Evolutionary conservation across 2,113 vertebrate genomes (phyloP).

Genomic region (Tor tambroides): DNA sequence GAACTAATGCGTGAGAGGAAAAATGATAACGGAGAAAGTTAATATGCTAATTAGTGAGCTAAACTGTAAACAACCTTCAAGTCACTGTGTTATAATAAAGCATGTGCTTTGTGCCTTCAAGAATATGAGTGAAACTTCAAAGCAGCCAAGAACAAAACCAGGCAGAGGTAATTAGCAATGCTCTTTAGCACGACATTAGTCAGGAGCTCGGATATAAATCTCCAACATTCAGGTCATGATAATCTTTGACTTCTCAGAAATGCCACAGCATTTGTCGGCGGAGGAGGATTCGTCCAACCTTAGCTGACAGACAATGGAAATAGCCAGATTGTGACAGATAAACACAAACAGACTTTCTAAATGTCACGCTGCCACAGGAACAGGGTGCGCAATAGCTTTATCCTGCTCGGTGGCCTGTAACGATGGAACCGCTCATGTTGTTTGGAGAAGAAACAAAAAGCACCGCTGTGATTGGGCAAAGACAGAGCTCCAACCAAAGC

Average conservation of each 20-base stretch:
- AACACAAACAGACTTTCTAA: constrained; percentile 55
- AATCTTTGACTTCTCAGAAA: constrained; percentile 33
- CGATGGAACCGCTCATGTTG: constrained; percentile 22
- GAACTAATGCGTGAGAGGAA: neutral
- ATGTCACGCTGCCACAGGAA: constrained; percentile 55
- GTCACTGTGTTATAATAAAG: constrained; percentile 1
- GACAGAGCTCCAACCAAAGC: constrained; percentile 1
- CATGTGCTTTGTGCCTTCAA: neutral
- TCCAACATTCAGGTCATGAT: constrained; percentile 24
- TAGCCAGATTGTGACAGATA: constrained; percentile 52
- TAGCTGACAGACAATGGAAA: constrained; percentile 22
- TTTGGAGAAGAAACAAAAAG: constrained; percentile 43
- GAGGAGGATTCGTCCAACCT: constrained; percentile 2
- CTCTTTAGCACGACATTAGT: constrained; percentile 28
- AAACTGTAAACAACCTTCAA: constrained; percentile 33
- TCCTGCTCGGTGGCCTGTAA: constrained; percentile 46
- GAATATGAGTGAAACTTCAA: neutral
- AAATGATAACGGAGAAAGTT: neutral
- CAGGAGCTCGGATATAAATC: constrained; percentile 24
- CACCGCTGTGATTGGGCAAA: constrained; percentile 23
- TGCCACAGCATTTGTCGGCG: constrained; percentile 2
- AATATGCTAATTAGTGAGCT: constrained; percentile 10
- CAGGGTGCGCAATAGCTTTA: constrained; percentile 29
- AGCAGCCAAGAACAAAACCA: neutral
- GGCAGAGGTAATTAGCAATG: constrained; percentile 29